A percentile compares a stretch with the other conserved stretches of the same genome.
These are phyloP conservation scores for Ibidorhyncha struthersii DNA, from an alignment of 2,113 vertebrate species.

Conservation along the genomic window DNA sequence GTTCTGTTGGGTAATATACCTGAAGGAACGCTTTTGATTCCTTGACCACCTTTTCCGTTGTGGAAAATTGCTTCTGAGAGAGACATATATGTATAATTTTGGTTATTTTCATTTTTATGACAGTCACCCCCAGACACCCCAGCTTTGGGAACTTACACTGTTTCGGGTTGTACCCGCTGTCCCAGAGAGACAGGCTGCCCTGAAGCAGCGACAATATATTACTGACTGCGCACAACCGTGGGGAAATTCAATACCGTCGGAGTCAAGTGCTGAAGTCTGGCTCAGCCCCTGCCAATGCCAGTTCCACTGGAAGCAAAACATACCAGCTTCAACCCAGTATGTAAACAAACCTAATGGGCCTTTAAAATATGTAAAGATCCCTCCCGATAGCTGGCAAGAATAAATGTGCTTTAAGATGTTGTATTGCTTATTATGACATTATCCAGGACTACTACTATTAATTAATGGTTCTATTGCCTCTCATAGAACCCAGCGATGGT, in stretches of 20 bases:
- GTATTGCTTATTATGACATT: slow-evolving; percentile 48
- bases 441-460: slow-evolving; percentile 31
- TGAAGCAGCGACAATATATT: background rate
- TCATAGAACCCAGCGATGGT: background rate
- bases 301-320: slow-evolving; percentile 49
- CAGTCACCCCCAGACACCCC: background rate
- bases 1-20: slow-evolving; percentile 44
- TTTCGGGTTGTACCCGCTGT: background rate
- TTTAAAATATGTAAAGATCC: slow-evolving; percentile 34
- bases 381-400: slow-evolving; percentile 41
- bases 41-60: slow-evolving; percentile 30
- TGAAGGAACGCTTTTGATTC: slow-evolving; percentile 65
- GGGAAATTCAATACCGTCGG: slow-evolving; percentile 51
- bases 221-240: background rate
- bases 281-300: slow-evolving; percentile 26
- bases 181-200: background rate
- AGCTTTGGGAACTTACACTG: background rate
- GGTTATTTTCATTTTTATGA: slow-evolving; percentile 5
- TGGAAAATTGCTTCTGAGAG: slow-evolving; percentile 54
- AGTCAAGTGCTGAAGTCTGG: slow-evolving; percentile 31
- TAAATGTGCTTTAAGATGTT: background rate
- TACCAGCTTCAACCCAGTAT: slow-evolving; percentile 4
- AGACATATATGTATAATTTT: background rate
- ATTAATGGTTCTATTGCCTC: slow-evolving; percentile 34
- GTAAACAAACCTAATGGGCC: slow-evolving; percentile 50